These are phyloP conservation scores for Ophioninae sp. DNA, from an alignment of 2,888 invertebrate genomes.

Conservation along the genomic window DNA sequence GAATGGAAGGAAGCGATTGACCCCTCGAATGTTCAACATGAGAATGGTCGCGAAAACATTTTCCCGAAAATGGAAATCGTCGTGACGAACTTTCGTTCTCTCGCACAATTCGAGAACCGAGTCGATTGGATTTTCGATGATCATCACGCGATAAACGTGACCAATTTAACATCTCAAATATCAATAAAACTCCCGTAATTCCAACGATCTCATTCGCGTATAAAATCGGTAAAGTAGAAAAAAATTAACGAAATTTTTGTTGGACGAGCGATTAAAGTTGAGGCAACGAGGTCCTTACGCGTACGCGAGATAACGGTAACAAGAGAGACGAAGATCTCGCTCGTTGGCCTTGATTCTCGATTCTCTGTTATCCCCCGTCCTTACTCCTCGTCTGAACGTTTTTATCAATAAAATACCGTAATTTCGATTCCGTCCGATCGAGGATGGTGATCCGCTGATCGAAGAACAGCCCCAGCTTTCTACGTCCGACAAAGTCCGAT, in stretches of 20 bases:
- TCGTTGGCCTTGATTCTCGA: conserved; percentile 47
- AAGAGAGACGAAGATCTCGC: conserved; percentile 27
- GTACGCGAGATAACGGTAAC: conserved; percentile 51
- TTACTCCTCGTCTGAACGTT: neutral
- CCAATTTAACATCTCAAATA: neutral
- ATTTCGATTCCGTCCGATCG: conserved; percentile 37
- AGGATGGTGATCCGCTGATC: neutral
- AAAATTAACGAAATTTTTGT: conserved; percentile 7
- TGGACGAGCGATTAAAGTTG: conserved; percentile 4
- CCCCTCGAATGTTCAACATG: too few species aligned
- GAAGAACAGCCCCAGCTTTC: too few species aligned
- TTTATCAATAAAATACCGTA: conserved; percentile 53
- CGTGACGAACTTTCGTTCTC: neutral
- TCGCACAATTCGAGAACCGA: neutral
- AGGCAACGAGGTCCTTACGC: conserved; percentile 26
- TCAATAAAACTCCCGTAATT: neutral
- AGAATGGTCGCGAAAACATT: too few species aligned
- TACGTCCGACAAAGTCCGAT: neutral
- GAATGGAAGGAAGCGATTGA: too few species aligned
- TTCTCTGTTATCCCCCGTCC: conserved; percentile 31
- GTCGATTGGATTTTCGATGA: conserved; percentile 9
- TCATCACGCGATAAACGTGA: conserved; percentile 1
- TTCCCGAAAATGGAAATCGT: too few species aligned
- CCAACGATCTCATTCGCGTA: neutral
- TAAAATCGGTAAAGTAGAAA: neutral